These are phyloP conservation scores for Sceliomorpha sp. DNA, from an alignment of 2,888 invertebrate species.

Conservation along the genomic window DNA sequence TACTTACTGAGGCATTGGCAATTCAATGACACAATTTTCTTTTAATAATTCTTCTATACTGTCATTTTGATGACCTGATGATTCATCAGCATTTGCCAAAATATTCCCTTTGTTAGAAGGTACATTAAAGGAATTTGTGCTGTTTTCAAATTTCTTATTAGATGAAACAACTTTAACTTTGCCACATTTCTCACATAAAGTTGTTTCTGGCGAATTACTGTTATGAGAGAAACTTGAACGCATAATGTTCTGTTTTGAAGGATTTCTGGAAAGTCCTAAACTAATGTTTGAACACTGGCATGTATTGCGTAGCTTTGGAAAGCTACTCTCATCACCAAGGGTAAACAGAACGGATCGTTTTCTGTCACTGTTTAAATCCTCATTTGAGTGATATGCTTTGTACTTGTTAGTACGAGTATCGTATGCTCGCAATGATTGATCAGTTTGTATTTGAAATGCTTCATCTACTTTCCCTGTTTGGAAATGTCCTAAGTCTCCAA, in stretches of 20 bases:
- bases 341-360: slow-evolving; percentile 69
- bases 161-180: slow-evolving; percentile 18
- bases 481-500: slow-evolving; percentile 54
- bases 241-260: slow-evolving; percentile 30
- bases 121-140: background rate
- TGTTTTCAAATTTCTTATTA: background rate
- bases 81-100: slow-evolving; percentile 18
- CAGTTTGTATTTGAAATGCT: slow-evolving; percentile 51
- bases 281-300: slow-evolving; percentile 38
- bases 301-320: slow-evolving; percentile 36
- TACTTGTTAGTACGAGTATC: slow-evolving; percentile 46
- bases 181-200: slow-evolving; percentile 28
- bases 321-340: slow-evolving; percentile 73
- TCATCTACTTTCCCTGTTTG: slow-evolving; percentile 56
- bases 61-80: slow-evolving; percentile 45
- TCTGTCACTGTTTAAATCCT: slow-evolving; percentile 50
- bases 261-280: slow-evolving; percentile 31
- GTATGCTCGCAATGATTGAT: slow-evolving; percentile 33
- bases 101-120: slow-evolving; percentile 10
- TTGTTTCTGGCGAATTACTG: background rate
- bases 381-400: slow-evolving; percentile 49
- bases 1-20: slow-evolving; percentile 83
- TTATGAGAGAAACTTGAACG: slow-evolving; percentile 33
- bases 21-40: slow-evolving; percentile 81
- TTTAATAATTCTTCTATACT: slow-evolving; percentile 75